Evolutionary conservation across 2,888 invertebrate genomes (phyloP).

Genomic region (Leuctra nigra): DNA sequence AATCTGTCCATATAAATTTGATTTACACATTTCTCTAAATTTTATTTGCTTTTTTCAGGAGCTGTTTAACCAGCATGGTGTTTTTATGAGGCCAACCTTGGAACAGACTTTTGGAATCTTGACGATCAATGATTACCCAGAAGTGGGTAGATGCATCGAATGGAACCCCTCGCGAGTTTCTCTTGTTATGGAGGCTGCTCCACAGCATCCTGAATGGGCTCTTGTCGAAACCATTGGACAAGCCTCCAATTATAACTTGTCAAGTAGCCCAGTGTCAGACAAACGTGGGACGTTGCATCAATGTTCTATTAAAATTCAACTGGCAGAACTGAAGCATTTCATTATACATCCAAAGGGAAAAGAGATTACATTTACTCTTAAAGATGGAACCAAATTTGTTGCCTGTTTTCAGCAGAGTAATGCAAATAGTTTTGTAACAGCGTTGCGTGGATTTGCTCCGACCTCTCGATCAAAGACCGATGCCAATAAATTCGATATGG

Average conservation of each 20-base stretch:
- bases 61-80: conserved; percentile 73
- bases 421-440: conserved; percentile 64
- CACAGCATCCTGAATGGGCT: conserved; percentile 65
- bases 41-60: conserved; percentile 54
- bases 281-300: neutral
- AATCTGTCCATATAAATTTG: too few relatives aligned
- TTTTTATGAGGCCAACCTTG: conserved; percentile 51
- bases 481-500: conserved; percentile 21
- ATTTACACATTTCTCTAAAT: too few relatives aligned
- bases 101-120: conserved; percentile 59
- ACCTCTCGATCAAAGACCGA: conserved; percentile 60
- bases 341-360: conserved; percentile 46
- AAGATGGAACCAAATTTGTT: conserved; percentile 63
- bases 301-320: conserved; percentile 42
- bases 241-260: conserved; percentile 34
- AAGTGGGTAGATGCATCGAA: conserved; percentile 60
- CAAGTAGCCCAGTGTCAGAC: conserved; percentile 14
- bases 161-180: conserved; percentile 79
- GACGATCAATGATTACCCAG: conserved; percentile 57
- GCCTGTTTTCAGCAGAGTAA: conserved; percentile 84
- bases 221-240: conserved; percentile 65
- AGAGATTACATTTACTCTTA: conserved; percentile 57
- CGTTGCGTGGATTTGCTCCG: conserved; percentile 45
- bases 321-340: conserved; percentile 60
- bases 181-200: conserved; percentile 61